Base-by-base conservation (phyloP, 2,797 vertebrate genomes). In the Cirrhinus mrigala region DNA sequence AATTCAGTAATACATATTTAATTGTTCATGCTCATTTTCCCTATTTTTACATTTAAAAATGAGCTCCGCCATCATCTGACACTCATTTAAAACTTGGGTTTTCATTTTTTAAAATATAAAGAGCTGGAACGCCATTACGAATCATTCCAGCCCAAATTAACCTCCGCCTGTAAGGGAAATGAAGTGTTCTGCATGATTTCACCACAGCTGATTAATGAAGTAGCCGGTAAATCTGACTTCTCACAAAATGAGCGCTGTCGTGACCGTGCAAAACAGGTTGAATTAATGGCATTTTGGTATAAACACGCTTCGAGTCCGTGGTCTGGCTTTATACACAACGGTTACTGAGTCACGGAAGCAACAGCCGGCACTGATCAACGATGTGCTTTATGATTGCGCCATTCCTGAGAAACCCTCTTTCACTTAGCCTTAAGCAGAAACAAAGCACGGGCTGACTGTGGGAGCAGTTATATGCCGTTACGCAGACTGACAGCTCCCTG, bases 191-290 rank as follows among this genome's bases (percentile, higher is more conserved):
- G 24, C 44, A 68, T 80, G 46, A 66, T 68, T 66, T 80, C 60
- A n/a, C 27, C 27, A 62, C n/a, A 15, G 15, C 62, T 68, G 84
- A 87, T 77, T 66, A 82, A 87, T 82, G 58, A 81, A 85, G 68
- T 50, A 78, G 58, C 68, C 70, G 27, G 81, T 79, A 79, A 44
- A 85, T 86, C 84, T 82, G 84, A 88, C 54, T 56, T 84, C 79
- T 81, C 81, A 80, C 79, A 87, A 76, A 86, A 74, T 77, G 48
- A 44, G 79, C 82, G 68, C 54, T 66, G 83, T 85, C 60, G 44
- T 64, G 66, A 83, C 44, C n/a, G 33, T 58, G 52, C 75, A 83
- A 83, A 85, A 76, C 81, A 84, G 66, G 78, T 73, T 24, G 46
- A 70, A 86, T 84, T 82, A 79, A 79, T 82, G 44, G 64, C 76